A percentile compares a stretch with the other conserved stretches of the same genome.
These are phyloP conservation scores for Ictalurus furcatus DNA, from an alignment of 2,113 vertebrate species.

Conservation along the genomic window DNA sequence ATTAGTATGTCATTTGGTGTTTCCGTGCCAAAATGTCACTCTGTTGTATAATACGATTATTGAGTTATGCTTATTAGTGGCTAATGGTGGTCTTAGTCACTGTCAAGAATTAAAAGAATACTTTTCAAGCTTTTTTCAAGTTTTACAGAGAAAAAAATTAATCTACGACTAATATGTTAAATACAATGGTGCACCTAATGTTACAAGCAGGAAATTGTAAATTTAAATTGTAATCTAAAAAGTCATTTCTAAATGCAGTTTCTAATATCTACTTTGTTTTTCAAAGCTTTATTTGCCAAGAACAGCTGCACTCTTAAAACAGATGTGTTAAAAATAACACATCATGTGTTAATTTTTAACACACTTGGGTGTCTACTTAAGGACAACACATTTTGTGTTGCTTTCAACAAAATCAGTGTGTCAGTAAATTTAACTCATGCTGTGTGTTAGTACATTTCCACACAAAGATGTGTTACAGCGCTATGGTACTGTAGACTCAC, in stretches of 20 bases:
- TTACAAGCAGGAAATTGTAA: background rate
- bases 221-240: background rate
- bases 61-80: constrained; percentile 18
- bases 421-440: no score
- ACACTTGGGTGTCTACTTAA: no score
- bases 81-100: constrained; percentile 36
- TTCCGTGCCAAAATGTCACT: constrained; percentile 23
- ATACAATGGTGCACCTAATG: background rate
- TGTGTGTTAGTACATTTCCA: no score
- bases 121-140: background rate
- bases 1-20: constrained; percentile 39
- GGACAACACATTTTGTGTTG: no score
- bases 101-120: background rate
- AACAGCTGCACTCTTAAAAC: background rate
- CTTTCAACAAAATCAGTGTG: no score
- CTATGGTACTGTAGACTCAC: no score
- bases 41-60: constrained; percentile 32
- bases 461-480: no score
- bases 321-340: no score
- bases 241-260: background rate
- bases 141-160: background rate
- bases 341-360: no score
- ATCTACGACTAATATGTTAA: background rate
- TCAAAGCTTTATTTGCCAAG: no score
- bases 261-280: background rate